phyloP scores from a whole-genome alignment of 2,797 vertebrate species.

The Enteromius fasciolatus region DNA sequence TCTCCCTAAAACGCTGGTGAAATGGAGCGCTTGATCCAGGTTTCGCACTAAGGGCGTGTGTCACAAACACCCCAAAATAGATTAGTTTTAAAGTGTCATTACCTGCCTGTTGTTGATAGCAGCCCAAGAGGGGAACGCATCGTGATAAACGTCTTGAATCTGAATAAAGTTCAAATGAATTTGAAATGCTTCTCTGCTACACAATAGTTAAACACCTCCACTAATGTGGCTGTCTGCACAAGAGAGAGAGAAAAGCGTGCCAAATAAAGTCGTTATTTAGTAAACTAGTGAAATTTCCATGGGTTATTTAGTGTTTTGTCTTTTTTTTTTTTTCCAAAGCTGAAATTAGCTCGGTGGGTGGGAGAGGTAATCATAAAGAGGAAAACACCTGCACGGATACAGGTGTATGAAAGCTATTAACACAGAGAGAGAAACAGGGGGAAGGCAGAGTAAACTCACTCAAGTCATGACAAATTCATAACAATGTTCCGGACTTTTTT shows the following conservation, averaged over 20 bases:
- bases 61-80: constrained; percentile 35
- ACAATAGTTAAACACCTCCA: constrained; percentile 37
- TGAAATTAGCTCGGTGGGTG: constrained; percentile 40
- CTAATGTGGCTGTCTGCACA: constrained; percentile 21
- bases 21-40: constrained; percentile 39
- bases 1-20: constrained; percentile 9
- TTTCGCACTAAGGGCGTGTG: constrained; percentile 26
- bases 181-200: constrained; percentile 20
- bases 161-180: constrained; percentile 45
- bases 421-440: constrained; percentile 39
- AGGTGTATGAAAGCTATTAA: constrained; percentile 48
- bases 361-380: constrained; percentile 43
- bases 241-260: constrained; percentile 8
- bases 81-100: constrained; percentile 50
- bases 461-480: constrained; percentile 40
- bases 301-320: constrained; percentile 11
- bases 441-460: constrained; percentile 30
- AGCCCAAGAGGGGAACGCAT: constrained; percentile 29
- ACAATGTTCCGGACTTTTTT: constrained; percentile 30
- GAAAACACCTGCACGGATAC: constrained; percentile 50
- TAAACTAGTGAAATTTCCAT: constrained; percentile 31
- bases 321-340: not conserved
- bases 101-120: constrained; percentile 44
- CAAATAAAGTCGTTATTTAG: constrained; percentile 17
- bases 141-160: constrained; percentile 29